Conservation (phyloP, 53 echinoderm and acorn worm species). For the Actinopyga echinites region DNA sequence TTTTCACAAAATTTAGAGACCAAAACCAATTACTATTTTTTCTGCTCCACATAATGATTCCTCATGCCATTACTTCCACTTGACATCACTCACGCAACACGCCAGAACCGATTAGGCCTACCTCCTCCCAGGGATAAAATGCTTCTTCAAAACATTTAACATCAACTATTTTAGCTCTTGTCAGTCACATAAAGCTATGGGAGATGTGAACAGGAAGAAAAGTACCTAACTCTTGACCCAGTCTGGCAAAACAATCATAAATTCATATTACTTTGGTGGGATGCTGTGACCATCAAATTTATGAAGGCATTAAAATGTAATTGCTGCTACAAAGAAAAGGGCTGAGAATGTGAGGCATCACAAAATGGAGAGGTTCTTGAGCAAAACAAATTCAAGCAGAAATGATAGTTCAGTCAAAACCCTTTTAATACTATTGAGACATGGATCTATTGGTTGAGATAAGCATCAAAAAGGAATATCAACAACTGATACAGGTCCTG, state of each 20-base stretch:
- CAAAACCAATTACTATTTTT: neutral
- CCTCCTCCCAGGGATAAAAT: neutral
- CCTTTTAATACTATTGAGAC: too few species aligned
- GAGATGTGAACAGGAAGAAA: neutral
- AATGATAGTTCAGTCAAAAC: too few species aligned
- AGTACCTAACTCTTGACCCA: neutral
- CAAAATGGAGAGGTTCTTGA: too few species aligned
- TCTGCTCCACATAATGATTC: neutral
- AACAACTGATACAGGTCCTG: too few species aligned
- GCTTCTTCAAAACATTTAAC: neutral
- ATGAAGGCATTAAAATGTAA: slow-evolving; percentile 4
- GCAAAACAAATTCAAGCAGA: too few species aligned
- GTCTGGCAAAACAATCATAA: slow-evolving; percentile 21
- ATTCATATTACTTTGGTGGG: neutral
- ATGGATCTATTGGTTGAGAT: too few species aligned
- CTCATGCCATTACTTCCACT: neutral
- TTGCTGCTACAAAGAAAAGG: neutral
- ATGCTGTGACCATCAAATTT: neutral
- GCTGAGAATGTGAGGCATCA: too few species aligned
- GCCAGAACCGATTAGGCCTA: too few species aligned
- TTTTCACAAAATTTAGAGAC: too few species aligned
- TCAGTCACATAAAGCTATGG: slow-evolving; percentile 3
- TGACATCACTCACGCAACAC: neutral
- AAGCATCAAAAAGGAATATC: too few species aligned
- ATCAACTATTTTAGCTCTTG: neutral